Percentiles rank a stretch among this genome's conserved stretches.
phyloP scores from a whole-genome alignment of 2,113 vertebrate species.

The Oriolus oriolus region DNA sequence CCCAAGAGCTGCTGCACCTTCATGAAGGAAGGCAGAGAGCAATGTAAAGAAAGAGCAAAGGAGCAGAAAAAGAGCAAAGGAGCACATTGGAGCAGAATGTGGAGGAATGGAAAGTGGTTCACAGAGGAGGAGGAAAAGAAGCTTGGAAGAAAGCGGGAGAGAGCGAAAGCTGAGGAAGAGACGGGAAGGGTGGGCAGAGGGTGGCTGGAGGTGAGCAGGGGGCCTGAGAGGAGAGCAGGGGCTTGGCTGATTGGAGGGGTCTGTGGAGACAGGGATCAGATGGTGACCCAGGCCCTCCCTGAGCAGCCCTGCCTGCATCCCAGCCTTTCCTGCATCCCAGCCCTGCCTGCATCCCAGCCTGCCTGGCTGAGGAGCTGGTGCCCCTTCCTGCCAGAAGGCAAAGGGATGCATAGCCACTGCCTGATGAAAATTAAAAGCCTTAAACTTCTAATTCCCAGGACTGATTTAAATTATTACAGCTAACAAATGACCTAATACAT shows the following conservation, averaged over 20 bases:
- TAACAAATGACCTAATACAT: constrained; percentile 12
- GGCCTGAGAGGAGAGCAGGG: not conserved
- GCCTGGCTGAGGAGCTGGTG: not conserved
- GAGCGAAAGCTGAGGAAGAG: not conserved
- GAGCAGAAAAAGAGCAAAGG: not conserved
- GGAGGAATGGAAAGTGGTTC: not conserved
- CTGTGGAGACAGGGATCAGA: not conserved
- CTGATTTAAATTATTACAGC: not conserved
- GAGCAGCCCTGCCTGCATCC: not conserved
- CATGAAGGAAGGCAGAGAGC: not conserved
- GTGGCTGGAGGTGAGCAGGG: not conserved
- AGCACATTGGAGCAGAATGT: not conserved
- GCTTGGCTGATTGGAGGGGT: not conserved
- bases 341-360: not conserved
- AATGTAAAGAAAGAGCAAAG: not conserved
- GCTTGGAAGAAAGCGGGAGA: not conserved
- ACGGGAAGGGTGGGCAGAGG: not conserved
- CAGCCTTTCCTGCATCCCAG: not conserved
- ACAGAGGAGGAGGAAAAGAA: not conserved
- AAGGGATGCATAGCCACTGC: not conserved
- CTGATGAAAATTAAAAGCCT: not conserved
- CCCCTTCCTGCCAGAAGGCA: not conserved
- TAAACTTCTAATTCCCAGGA: not conserved
- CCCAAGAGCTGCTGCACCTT: fast-evolving
- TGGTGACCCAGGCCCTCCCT: not conserved